A percentile compares a stretch with the other conserved stretches of the same genome.
These are phyloP conservation scores for Drosophila lacteicornis DNA, from an alignment of 1,140 invertebrate species.

Conservation along the genomic window DNA sequence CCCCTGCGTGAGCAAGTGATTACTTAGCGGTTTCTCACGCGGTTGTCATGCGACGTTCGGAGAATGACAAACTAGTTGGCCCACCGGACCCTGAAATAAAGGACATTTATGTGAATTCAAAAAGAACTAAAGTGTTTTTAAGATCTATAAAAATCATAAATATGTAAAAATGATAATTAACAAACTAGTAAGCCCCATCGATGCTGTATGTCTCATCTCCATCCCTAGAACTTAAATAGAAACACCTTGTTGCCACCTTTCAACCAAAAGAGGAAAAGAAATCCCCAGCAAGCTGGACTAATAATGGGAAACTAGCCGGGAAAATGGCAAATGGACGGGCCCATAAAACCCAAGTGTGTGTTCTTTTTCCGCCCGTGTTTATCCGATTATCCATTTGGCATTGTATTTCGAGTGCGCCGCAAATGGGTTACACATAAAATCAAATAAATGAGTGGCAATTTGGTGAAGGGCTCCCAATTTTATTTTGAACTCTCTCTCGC, in stretches of 20 bases:
- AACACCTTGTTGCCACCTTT: conserved; percentile 21
- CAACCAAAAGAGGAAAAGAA: conserved; percentile 7
- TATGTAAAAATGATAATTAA: neutral
- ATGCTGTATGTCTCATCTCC: neutral
- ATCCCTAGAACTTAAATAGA: neutral
- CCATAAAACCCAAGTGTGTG: conserved; percentile 49
- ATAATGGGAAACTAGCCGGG: conserved; percentile 44
- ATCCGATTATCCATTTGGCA: conserved; percentile 18
- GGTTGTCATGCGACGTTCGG: conserved; percentile 36
- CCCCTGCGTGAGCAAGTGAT: conserved; percentile 47
- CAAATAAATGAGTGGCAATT: conserved; percentile 65
- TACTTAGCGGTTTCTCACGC: conserved; percentile 58
- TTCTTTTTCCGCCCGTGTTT: conserved; percentile 31
- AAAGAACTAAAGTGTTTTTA: neutral
- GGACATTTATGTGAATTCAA: neutral
- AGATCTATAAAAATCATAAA: neutral
- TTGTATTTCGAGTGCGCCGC: conserved; percentile 41
- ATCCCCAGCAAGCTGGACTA: conserved; percentile 14
- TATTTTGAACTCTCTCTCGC: conserved; percentile 59
- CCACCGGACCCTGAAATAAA: neutral
- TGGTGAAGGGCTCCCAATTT: conserved; percentile 46
- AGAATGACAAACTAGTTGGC: conserved; percentile 56
- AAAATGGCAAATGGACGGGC: conserved; percentile 41
- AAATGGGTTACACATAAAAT: conserved; percentile 61
- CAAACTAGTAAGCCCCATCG: neutral